A percentile compares a stretch with the other conserved stretches of the same genome.
Evolutionary conservation across 2,797 vertebrate genomes (phyloP).

Genomic region (Simalia tracyae): DNA sequence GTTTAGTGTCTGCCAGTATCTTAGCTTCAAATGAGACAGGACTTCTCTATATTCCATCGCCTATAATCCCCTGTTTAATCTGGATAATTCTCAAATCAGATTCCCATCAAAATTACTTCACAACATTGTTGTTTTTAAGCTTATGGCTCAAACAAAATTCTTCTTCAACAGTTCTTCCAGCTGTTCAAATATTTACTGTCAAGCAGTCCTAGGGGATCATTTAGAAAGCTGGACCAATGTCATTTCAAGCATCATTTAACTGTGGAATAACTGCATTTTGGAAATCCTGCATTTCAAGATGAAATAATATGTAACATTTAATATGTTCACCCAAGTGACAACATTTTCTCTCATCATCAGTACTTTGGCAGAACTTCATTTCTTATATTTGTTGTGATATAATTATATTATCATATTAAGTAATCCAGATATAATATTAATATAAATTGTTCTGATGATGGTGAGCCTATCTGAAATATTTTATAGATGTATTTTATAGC

Average conservation of each 20-base stretch:
- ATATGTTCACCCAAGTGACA: neutral
- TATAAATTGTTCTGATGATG: neutral
- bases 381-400: neutral
- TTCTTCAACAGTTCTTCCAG: slow-evolving; percentile 35
- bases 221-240: slow-evolving; percentile 41
- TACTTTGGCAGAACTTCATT: neutral
- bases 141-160: slow-evolving; percentile 33
- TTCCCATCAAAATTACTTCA: slow-evolving; percentile 40
- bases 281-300: slow-evolving; percentile 26
- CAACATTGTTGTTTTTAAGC: slow-evolving; percentile 35
- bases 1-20: neutral
- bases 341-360: neutral
- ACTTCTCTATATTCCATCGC: slow-evolving; percentile 37
- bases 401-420: neutral
- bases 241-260: slow-evolving; percentile 28
- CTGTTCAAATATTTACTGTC: slow-evolving; percentile 38
- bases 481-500: neutral
- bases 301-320: neutral
- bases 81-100: slow-evolving; percentile 41
- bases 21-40: slow-evolving; percentile 14
- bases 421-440: neutral
- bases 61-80: slow-evolving; percentile 50
- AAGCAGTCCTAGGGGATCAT: slow-evolving; percentile 35
- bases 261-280: neutral
- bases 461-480: neutral